Evolutionary conservation across 2,888 invertebrate species (phyloP), one percentile per base, ranked within the genome.

Genomic region (Dasysyrphus albostriatus): DNA sequence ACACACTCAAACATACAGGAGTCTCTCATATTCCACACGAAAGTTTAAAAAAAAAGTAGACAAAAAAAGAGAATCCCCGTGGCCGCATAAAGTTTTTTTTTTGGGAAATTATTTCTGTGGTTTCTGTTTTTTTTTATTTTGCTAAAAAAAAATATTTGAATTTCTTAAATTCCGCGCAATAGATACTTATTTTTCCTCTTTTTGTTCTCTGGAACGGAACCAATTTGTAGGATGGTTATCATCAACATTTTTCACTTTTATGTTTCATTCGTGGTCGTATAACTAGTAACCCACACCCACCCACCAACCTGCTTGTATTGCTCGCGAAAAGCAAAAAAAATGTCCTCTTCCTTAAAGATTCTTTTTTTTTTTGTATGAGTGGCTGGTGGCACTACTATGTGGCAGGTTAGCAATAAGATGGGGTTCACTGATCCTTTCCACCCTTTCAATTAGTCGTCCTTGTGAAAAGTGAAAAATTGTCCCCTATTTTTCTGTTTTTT

Each of bases 211-310:
- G 24, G 12, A 69, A 69, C 54, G 58, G 42, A 74, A 49, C 34
- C 69, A 81, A 75, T 81, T 81, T 69, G 69, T 69, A 63, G 29
- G 54, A 54, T 67, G 78, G 63, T 56, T 65, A 72, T 56, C 61
- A 80, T 73, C 49, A 39, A 47, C 32, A 32, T 69, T 69, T 47
- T 69, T 69, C 54, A 54, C 54, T 69, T 54, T 29, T 54, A 54
- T 69, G 69, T 54, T 39, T 5, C 39, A 39, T 61, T 61, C 42
- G 12, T 61, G 61, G 51, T n/a, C 16, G 63, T 44, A n/a, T n/a
- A 19, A 44, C 6, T 14, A 1, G 14, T 44, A 56, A 14, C 59
- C 19, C 32, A 16, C 34, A 14, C 59, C 19, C 32, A 16, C 34
- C n/a, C 32, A 24, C 24, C 24, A 19, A 10, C 9, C 39, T 54